Evolutionary conservation across 2,113 vertebrate genomes (phyloP), one percentile per base, ranked within the genome.

Genomic region (Lagopus muta): DNA sequence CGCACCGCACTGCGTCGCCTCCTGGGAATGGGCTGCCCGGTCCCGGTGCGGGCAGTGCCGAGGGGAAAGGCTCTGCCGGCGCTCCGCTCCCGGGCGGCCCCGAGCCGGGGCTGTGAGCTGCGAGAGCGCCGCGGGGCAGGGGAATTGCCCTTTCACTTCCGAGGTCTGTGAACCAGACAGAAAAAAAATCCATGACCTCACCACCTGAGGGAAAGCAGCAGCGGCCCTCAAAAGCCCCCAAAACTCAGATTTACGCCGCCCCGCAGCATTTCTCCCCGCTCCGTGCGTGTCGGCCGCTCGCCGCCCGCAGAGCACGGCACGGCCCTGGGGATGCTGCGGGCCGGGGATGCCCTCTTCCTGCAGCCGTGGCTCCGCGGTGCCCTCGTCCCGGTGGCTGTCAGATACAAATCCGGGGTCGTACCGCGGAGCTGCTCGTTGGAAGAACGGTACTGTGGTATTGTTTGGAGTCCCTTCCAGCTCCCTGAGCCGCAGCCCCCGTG

Each of bases 61-160:
- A 17, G 28, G 28, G 54, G 54, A 10, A 17, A 28, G 16, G 15
- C 28, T 32, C 54, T 32, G 54, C 54, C 54, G 15, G 28, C 52
- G 14, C 25, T 54, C 27, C 14, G 14, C 27, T 54, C 14, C 50
- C 50, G 50, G 27, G 50, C 25, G 50, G 50, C 50, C 50, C 50
- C 14, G 54, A 55, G 54, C 54, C 54, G 28, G 28, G 10, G 54
- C 54, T 55, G 54, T 5, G 54, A 6, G 54, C 28, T 2, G 17
- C 14, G 16, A 2, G 30, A 79, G 58, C 22, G 2, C 2, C 20
- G 92, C 1, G 13, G 60, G 40, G 24, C 5, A 24, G 32, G 45
- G 40, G 38, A 17, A 34, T 89, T 93, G 82, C 91, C 93, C 95
- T 93, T 93, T 95, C 92, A 13, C 71, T 66, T 96, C 94, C 92